Evolutionary conservation across 1,140 invertebrate species (phyloP), one percentile per base, ranked within the genome.

Genomic region (Drosophila ambigua): DNA sequence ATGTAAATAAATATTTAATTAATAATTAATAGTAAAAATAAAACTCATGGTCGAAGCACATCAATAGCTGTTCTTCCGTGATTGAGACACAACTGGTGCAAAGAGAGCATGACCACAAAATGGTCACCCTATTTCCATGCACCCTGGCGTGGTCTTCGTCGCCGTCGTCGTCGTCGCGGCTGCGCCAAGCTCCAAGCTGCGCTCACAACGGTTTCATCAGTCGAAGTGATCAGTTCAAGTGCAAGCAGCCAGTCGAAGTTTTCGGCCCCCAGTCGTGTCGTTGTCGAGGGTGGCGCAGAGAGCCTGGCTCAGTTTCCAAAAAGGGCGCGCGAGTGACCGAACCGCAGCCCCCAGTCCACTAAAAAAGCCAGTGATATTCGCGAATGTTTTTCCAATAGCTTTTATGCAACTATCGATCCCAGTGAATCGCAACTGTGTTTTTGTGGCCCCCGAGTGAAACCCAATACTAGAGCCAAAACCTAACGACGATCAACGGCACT

Each of bases 191-290:
- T 60, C 44, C 59, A 74, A 85, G 59, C 82, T 67, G 63, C 46
- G 83, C 78, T 87, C 82, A 87, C 55, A 82, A 62, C 50, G 51
- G 35, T 72, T 50, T 31, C 74, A 88, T 88, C 82, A 61, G 60
- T 79, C 78, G 83, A 65, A 69, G 82, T 72, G 82, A 41, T 66
- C 62, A 75, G 82, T 87, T 67, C 31, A 65, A 75, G 55, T 69
- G 49, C 61, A 72, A 65, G 54, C 53, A 58, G 61, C 52, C 46
- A 62, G 51, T 39, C 13, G 23, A 46, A 64, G 65, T 69, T 52
- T 64, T 68, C 49, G 74, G 79, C 67, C 74, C 61, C 61, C 53
- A 35, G 43, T 55, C 54, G 51, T 60, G 53, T 58, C 66, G 77
- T 54, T 49, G 66, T 44, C 67, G 67, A 54, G 28, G 77, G 76